A percentile compares a stretch with the other conserved stretches of the same genome.
Evolutionary conservation across 2,113 vertebrate genomes (phyloP).

Genomic region (Holacanthus passer): DNA sequence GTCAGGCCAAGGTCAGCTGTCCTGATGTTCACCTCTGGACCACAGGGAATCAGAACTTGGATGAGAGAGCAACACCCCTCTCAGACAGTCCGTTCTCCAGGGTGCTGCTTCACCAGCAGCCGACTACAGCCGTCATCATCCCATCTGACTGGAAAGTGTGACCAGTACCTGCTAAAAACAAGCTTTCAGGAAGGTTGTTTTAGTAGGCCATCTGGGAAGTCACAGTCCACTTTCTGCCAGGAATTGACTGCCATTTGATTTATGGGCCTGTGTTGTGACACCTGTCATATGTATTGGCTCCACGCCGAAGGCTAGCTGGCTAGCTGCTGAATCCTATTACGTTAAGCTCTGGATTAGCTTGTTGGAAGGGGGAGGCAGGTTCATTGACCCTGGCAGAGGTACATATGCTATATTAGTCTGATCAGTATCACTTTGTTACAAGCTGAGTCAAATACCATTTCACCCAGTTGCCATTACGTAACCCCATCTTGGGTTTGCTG

Average conservation of each 20-base stretch:
- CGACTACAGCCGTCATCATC: not conserved
- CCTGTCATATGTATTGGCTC: slow-evolving; percentile 47
- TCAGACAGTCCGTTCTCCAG: not conserved
- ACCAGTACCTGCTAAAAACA: slow-evolving; percentile 13
- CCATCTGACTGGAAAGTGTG: not conserved
- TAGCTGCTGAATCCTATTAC: slow-evolving; percentile 80
- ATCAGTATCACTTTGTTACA: slow-evolving; percentile 44
- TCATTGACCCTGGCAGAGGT: slow-evolving; percentile 47
- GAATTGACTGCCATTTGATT: slow-evolving; percentile 21
- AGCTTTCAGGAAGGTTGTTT: slow-evolving; percentile 8
- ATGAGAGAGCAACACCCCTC: not conserved
- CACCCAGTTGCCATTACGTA: not conserved
- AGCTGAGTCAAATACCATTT: slow-evolving; percentile 17
- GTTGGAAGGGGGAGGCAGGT: slow-evolving; percentile 60
- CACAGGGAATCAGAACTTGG: not conserved
- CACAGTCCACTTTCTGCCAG: not conserved
- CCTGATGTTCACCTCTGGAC: not conserved
- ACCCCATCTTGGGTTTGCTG: not conserved
- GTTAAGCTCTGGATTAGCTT: slow-evolving; percentile 81
- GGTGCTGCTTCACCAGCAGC: slow-evolving; percentile 10
- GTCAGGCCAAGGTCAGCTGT: not conserved
- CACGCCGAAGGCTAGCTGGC: slow-evolving; percentile 33
- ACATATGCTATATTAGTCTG: slow-evolving; percentile 61
- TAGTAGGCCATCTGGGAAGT: not conserved
- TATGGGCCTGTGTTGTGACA: slow-evolving; percentile 62